Conservation (phyloP, 2,113 vertebrate species). For the Centropus bengalensis region DNA sequence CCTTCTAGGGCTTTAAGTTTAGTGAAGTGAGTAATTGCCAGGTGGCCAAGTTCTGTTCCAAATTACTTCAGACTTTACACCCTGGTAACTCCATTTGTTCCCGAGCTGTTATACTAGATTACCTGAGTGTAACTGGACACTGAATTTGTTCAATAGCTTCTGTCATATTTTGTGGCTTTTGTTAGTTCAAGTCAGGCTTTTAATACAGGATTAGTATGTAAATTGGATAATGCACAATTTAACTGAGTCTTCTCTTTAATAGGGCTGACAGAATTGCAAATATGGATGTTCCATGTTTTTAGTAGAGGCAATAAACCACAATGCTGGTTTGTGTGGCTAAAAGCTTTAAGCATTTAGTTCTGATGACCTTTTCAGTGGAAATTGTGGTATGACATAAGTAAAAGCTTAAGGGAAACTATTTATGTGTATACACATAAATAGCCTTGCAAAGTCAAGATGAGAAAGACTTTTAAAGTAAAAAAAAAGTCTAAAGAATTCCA, state of each 20-base stretch:
- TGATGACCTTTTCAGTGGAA: conserved; percentile 59
- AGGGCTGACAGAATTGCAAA: conserved; percentile 35
- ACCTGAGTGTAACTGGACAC: background rate
- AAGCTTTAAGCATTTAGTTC: conserved; percentile 56
- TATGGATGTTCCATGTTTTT: conserved; percentile 40
- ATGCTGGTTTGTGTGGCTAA: conserved; percentile 46
- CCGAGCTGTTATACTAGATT: background rate
- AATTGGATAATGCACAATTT: background rate
- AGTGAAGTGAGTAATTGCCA: conserved; percentile 28
- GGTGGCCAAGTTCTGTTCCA: background rate
- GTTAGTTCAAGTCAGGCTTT: background rate
- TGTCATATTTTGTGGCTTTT: background rate
- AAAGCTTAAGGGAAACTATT: conserved; percentile 55
- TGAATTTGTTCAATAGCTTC: background rate
- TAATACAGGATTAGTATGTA: conserved; percentile 18
- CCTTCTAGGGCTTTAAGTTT: conserved; percentile 40
- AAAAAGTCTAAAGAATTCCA: background rate
- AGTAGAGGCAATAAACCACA: conserved; percentile 39
- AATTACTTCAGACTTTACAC: background rate
- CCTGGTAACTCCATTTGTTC: background rate
- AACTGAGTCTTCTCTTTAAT: background rate
- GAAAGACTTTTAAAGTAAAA: background rate
- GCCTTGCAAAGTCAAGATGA: background rate
- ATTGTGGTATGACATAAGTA: conserved; percentile 54
- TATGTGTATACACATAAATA: background rate